Conservation (phyloP, 2,797 vertebrate species). For the Oreortyx pictus region DNA sequence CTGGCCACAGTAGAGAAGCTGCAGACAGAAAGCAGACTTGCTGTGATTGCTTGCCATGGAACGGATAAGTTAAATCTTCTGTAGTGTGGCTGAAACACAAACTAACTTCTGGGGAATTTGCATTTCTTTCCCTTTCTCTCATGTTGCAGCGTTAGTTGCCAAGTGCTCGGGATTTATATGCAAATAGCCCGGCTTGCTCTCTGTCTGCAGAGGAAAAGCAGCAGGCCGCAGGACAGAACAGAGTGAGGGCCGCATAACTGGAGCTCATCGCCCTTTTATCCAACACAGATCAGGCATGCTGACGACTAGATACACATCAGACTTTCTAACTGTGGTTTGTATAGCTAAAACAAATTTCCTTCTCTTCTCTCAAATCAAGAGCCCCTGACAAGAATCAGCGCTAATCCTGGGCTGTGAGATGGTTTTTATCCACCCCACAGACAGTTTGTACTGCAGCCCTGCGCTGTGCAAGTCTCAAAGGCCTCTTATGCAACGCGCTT, state of each 20-base stretch:
- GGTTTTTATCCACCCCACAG: slow-evolving; percentile 31
- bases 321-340: slow-evolving; percentile 57
- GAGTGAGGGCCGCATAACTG: slow-evolving; percentile 24
- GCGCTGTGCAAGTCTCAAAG: slow-evolving; percentile 22
- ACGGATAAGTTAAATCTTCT: background rate
- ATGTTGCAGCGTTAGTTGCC: background rate
- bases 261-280: slow-evolving; percentile 53
- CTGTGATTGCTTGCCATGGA: background rate
- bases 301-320: slow-evolving; percentile 53
- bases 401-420: slow-evolving; percentile 48
- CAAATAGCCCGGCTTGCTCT: background rate
- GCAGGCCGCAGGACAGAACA: background rate
- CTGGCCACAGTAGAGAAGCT: background rate
- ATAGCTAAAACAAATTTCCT: slow-evolving; percentile 61
- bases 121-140: slow-evolving; percentile 19
- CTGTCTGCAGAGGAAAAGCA: slow-evolving; percentile 19
- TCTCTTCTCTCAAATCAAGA: slow-evolving; percentile 46
- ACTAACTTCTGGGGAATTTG: background rate
- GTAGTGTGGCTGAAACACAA: slow-evolving; percentile 4
- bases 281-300: slow-evolving; percentile 42
- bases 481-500: slow-evolving; percentile 50
- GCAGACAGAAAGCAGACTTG: background rate
- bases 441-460: slow-evolving; percentile 56
- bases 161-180: background rate
- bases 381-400: slow-evolving; percentile 56